Base-by-base conservation (phyloP, 2,113 vertebrate species). In the Rhynchomys soricoides region DNA sequence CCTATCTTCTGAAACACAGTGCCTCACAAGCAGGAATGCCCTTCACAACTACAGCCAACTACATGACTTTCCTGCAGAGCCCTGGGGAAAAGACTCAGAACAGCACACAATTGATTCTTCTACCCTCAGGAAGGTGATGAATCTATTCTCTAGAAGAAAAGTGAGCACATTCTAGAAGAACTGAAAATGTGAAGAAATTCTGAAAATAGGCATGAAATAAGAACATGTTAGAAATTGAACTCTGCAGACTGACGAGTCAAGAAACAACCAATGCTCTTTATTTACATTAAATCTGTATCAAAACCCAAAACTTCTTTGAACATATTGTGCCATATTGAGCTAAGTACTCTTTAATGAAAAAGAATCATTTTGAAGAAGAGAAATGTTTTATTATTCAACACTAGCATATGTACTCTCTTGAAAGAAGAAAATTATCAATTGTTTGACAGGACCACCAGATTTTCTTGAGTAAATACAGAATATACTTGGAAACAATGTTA, bases 381-480 rank as follows among this genome's bases (percentile, higher is more conserved):
- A 95, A 95, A 96, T 43, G 74, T 87, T 40, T 90, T 92, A 86
- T 79, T 95, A 88, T 95, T 94, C 62, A 83, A 57, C 62, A 52
- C 74, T 93, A 88, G 3, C 64, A 95, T 90, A 64, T 83, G 66
- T 2, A 89, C 48, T 86, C 79, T 3, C 75, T 52, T 78, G 48
- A 96, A 59, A 68, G 40, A 26, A 15, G 5, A 81, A 90, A 64
- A 87, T 90, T 86, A 75, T 75, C 37, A 93, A 34, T 48, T 57
- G 4, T 70, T 2, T 94, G 85, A 91, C 68, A 93, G 2, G 52
- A 24, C 11, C 45, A 89, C 89, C 70, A 85, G 85, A 88, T 21
- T 91, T 68, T 95, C 90, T 50, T 70, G 40, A 81, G 89, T 55
- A 92, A 78, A 96, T 88, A 62, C 17, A 62, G 62, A 95, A 94